Base-by-base conservation (phyloP, 2,888 invertebrate genomes). In the Lasius fuliginosus region DNA sequence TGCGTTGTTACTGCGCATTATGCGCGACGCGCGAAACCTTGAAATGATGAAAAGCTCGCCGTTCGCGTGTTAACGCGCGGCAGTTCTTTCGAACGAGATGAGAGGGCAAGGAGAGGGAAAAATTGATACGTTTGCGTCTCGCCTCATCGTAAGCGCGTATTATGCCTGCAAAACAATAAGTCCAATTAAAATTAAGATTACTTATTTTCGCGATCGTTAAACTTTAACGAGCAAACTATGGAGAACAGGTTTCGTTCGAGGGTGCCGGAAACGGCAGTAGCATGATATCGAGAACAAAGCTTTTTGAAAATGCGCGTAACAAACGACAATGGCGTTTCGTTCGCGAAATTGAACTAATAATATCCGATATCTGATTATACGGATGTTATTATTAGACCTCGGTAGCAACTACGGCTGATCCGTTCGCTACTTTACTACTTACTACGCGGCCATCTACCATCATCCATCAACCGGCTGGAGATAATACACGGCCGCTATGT, bases 381-480 rank as follows among this genome's bases (percentile, higher is more conserved):
- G n/a, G 23, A 27, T 53, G 40, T 67, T 67, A 42, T 77, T 79
- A 79, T 60, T 46, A 62, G 36, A 71, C 23, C 42, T 60, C 9
- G 76, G 5, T n/a, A 27, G 49, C 30, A 33, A 40, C 69, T 58
- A 27, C 46, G 42, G 42, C 69, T 49, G 79, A 73, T 49, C 60
- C 36, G 27, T 62, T 18, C 60, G 33, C n/a, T 67, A 60, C 27
- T 81, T 73, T 60, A 60, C 73, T 81, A 5, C 23, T 23, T 23
- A 60, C 79, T 71, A 42, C 71, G 33, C 71, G 60, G 73, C 46
- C 60, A 40, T 71, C 60, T 36, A 79, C 60, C 33, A 60, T 81
- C 79, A 81, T 81, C 79, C 73, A 73, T 81, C 79, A 81, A 81
- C 71, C 46, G 79, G 46, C 46, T 27, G 36, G 60, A 81, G 73